These are phyloP conservation scores for Hemaris fuciformis DNA, from an alignment of 2,888 invertebrate species.

Conservation along the genomic window DNA sequence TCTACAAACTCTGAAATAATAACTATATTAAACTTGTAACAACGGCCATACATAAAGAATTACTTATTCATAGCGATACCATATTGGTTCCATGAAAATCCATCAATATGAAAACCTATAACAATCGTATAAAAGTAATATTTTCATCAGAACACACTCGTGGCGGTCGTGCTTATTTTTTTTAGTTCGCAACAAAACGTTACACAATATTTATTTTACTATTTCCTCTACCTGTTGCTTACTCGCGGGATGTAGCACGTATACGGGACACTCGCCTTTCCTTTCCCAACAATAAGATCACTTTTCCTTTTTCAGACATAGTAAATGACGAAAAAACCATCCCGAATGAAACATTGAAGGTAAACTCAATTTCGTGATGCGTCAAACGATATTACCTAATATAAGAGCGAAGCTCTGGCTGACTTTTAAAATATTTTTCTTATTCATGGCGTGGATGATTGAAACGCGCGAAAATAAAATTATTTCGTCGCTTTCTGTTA, in stretches of 20 bases:
- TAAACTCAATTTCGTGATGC: slow-evolving; percentile 53
- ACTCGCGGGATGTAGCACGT: slow-evolving; percentile 14
- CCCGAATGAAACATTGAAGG: slow-evolving; percentile 43
- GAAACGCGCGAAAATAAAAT: slow-evolving; percentile 21
- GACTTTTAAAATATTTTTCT: slow-evolving; percentile 31
- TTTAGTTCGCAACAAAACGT: slow-evolving; percentile 24
- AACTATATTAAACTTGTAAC: background rate
- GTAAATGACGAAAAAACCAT: slow-evolving; percentile 29
- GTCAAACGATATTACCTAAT: slow-evolving; percentile 47
- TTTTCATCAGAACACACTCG: background rate
- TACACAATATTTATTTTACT: slow-evolving; percentile 33
- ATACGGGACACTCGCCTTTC: slow-evolving; percentile 24
- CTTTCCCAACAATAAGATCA: slow-evolving; percentile 8
- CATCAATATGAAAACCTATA: background rate
- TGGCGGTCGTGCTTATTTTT: slow-evolving; percentile 13
- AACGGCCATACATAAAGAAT: background rate
- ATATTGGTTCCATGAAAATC: background rate
- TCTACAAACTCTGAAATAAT: no score
- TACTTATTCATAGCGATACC: background rate
- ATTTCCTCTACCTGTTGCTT: slow-evolving; percentile 40
- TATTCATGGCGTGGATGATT: slow-evolving; percentile 24
- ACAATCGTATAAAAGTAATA: background rate
- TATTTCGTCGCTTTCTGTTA: slow-evolving; percentile 16
- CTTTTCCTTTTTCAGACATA: background rate
- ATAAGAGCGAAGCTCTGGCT: slow-evolving; percentile 25